Base-by-base conservation (phyloP, 2,113 vertebrate genomes). In the Herpetotheres cachinnans region DNA sequence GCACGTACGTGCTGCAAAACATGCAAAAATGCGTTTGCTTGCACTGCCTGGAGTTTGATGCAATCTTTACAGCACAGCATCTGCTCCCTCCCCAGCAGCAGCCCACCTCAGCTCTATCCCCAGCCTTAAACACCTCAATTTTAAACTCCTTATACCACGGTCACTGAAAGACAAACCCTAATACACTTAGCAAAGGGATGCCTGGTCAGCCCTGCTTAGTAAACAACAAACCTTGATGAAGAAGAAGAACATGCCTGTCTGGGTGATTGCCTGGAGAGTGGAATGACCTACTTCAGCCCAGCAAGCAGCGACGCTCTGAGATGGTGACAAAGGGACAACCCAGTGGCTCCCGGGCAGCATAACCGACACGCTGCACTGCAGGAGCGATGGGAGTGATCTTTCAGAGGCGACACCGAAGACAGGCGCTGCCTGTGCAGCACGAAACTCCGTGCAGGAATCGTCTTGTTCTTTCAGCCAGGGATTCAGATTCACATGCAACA, bases 201-300 rank as follows among this genome's bases (percentile, higher is more conserved):
- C 67, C 63, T 79, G 1, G 13, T 63, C 94, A 93, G 77, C 81
- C 70, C 66, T 85, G 56, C 81, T 92, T 32, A 79, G 56, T 62
- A 58, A 92, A 84, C 55, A 95, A 92, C 94, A 93, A 95, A 94
- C 86, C 93, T 87, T 65, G 86, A 72, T 50, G 95, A 92, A 91
- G 93, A 42, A 73, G 92, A 3, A 89, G 81, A 93, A 82, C 66
- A 73, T 84, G 91, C 36, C 56, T 92, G 94, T 66, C 96, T 94
- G 94, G 81, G 76, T 22, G 82, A 86, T 11, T 90, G 93, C 85
- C 84, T 2, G 58, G 36, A 93, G 89, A 94, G 58, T 5, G n/a
- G 36, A 87, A 80, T 92, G 94, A 95, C 93, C 89, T 96, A 96
- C 67, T 96, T 96, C 89, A 91, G 91, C 38, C 34, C 47, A 76